Evolutionary conservation across 2,797 vertebrate genomes (phyloP).

Genomic region (Oreonectes daqikongensis): DNA sequence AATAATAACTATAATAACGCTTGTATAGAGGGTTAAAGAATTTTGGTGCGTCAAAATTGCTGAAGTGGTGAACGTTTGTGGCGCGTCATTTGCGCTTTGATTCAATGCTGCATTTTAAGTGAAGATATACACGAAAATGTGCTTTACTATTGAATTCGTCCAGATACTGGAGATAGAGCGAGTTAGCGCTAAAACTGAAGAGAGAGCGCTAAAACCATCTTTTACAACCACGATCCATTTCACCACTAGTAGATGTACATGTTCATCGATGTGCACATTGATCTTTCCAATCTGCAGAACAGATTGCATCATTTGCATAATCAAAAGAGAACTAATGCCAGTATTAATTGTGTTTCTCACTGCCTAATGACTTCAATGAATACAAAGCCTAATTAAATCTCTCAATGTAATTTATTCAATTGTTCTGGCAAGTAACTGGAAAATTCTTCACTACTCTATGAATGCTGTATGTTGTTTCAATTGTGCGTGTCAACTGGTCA

Average conservation of each 20-base stretch:
- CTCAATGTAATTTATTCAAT: constrained; percentile 25
- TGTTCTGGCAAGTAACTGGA: constrained; percentile 25
- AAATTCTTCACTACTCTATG: neutral
- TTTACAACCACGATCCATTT: too few species aligned
- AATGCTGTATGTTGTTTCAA: neutral
- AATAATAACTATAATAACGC: too few species aligned
- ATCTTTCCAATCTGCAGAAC: constrained; percentile 20
- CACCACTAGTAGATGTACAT: neutral
- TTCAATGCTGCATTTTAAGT: too few species aligned
- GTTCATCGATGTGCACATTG: neutral
- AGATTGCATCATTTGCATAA: constrained; percentile 25
- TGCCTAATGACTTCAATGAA: constrained; percentile 43
- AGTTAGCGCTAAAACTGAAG: too few species aligned
- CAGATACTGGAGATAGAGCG: too few species aligned
- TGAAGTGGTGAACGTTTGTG: too few species aligned
- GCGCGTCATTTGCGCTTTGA: too few species aligned
- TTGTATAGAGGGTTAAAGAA: too few species aligned
- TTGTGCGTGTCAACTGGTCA: neutral
- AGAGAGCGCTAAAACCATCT: too few species aligned
- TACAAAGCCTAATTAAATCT: constrained; percentile 30
- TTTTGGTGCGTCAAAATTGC: too few species aligned
- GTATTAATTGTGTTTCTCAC: constrained; percentile 29
- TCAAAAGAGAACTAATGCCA: constrained; percentile 26
- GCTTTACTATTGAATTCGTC: too few species aligned
- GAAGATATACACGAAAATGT: too few species aligned